Base-by-base conservation (phyloP, 1,140 invertebrate species). In the Ceratina calcarata region DNA sequence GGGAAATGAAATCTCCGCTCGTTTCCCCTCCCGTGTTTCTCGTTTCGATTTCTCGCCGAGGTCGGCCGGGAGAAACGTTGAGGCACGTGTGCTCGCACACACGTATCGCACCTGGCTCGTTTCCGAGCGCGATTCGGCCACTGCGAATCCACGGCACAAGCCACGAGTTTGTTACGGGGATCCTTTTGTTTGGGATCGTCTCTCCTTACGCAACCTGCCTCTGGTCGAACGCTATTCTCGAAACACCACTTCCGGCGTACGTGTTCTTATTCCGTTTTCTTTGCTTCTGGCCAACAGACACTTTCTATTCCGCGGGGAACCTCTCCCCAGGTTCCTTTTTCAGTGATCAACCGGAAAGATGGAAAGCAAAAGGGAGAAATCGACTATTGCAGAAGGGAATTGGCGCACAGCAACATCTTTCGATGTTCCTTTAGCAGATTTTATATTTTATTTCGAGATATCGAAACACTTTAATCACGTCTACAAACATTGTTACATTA, bases 131-230 rank as follows among this genome's bases (percentile, higher is more conserved):
- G 37, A 7, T 45, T 61, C 22, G 55, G n/a, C 55, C 55, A 57
- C 55, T 16, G 55, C 15, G 16, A 57, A 16, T n/a, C 55, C 55
- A 18, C 55, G 55, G 15, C 10, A 27, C 60, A 12, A 6, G 60
- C 22, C 20, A 13, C 20, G 60, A 61, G 60, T 61, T 61, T 65
- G 32, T 37, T 65, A 18, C 57, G 7, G 27, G 66, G 37, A 15
- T 51, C 73, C 69, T 55, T 84, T 83, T 79, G 81, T 84, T 83
- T 75, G 67, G 82, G 32, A 45, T 66, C 72, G 0, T 55, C 20
- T 61, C 20, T 62, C 55, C 16, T 27, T 10, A 18, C n/a, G 51
- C 69, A 67, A 27, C 45, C 51, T 72, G 45, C 32, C 53, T 64
- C 22, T 12, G 65, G n/a, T 13, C 12, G 12, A 37, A n/a, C 15